Percentiles rank a stretch among this genome's conserved stretches.
Conservation (phyloP, 2,797 vertebrate species). For the Urophycis tenuis region DNA sequence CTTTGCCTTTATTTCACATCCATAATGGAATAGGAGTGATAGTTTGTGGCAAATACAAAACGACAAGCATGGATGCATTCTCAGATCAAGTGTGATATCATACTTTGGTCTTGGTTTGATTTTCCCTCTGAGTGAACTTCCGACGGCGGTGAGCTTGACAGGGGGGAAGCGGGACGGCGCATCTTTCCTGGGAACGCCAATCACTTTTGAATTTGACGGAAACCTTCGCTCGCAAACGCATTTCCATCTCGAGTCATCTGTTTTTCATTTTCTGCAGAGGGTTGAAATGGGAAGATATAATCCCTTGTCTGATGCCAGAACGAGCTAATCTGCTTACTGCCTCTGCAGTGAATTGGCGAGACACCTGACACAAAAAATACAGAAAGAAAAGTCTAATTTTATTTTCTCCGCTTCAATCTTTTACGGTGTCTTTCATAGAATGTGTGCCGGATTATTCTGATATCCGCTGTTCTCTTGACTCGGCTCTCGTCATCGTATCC, state of each 20-base stretch:
- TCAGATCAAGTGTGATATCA: constrained; percentile 35
- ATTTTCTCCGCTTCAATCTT: constrained; percentile 36
- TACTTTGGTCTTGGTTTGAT: constrained; percentile 36
- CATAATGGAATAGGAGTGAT: not conserved
- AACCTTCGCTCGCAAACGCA: constrained; percentile 39
- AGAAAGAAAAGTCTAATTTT: constrained; percentile 39
- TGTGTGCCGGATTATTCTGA: not conserved
- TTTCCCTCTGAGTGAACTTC: constrained; percentile 37
- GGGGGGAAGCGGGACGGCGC: constrained; percentile 41
- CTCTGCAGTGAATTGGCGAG: constrained; percentile 55
- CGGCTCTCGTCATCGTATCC: constrained; percentile 14
- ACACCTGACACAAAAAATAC: constrained; percentile 53
- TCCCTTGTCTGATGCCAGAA: constrained; percentile 59
- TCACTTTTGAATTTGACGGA: constrained; percentile 43
- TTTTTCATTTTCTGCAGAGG: constrained; percentile 24
- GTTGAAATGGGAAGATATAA: constrained; percentile 52
- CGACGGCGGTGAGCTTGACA: constrained; percentile 32
- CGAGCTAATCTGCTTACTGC: constrained; percentile 65
- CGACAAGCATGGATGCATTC: constrained; percentile 6
- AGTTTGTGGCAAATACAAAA: constrained; percentile 1
- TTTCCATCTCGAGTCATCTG: constrained; percentile 50
- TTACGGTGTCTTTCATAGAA: not conserved
- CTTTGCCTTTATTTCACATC: not conserved
- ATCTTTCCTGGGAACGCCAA: constrained; percentile 45
- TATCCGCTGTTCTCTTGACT: constrained; percentile 40